phyloP scores from a whole-genome alignment of 1,140 invertebrate genomes.

The Trachymyrmex cornetzi region DNA sequence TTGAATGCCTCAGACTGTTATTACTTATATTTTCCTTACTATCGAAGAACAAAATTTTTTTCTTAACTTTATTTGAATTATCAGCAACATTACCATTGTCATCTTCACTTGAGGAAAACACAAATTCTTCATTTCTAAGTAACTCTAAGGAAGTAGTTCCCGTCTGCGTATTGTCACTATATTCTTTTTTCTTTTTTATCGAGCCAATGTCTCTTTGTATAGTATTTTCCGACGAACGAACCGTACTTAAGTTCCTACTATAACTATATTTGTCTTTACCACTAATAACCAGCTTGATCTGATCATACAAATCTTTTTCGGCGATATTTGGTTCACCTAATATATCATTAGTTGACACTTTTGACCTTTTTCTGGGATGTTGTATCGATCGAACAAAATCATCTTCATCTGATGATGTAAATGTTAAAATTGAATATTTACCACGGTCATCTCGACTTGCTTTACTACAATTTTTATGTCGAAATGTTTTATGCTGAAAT shows the following conservation, averaged over 20 bases:
- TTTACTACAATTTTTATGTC: background rate
- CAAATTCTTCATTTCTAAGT: background rate
- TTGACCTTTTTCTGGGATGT: slow-evolving; percentile 11
- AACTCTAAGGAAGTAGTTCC: background rate
- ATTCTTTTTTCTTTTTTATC: background rate
- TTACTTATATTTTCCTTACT: background rate
- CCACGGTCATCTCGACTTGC: background rate
- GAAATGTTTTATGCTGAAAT: background rate
- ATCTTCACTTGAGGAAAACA: background rate
- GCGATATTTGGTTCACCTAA: background rate
- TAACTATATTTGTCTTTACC: background rate
- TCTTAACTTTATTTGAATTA: background rate
- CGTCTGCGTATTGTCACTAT: background rate
- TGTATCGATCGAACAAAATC: slow-evolving; percentile 25
- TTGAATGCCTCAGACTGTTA: background rate
- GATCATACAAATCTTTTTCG: background rate
- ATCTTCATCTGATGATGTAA: slow-evolving; percentile 36
- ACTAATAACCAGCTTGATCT: background rate
- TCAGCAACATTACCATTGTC: background rate
- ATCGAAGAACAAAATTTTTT: background rate
- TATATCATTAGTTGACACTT: background rate
- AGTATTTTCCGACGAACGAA: background rate
- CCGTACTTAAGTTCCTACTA: background rate
- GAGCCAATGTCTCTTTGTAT: background rate
- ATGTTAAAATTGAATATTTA: slow-evolving; percentile 24